Percentiles rank a stretch among this genome's conserved stretches.
phyloP scores from a whole-genome alignment of 1,140 invertebrate genomes.

The Periplaneta americana region DNA sequence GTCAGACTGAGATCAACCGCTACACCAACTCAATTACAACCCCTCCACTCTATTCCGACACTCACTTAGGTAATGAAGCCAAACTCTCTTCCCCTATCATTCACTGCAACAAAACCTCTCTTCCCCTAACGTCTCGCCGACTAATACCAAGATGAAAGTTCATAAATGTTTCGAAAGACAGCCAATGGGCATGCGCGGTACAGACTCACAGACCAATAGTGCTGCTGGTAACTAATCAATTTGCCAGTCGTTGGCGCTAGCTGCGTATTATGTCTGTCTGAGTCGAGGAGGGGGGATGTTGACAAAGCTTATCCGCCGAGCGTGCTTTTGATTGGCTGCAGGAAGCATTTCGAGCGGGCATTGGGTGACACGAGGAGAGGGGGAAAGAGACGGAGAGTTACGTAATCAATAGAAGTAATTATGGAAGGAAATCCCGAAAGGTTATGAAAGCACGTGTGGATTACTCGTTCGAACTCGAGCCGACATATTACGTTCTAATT shows the following conservation, averaged over 20 bases:
- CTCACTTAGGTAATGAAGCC: constrained; percentile 17
- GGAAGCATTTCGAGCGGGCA: constrained; percentile 6
- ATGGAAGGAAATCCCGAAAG: background rate
- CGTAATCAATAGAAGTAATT: background rate
- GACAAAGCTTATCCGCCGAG: constrained; percentile 10
- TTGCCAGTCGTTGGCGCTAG: background rate
- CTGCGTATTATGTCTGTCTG: background rate
- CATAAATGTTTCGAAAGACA: background rate
- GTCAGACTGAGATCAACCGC: background rate
- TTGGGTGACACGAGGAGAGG: background rate
- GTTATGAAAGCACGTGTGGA: background rate
- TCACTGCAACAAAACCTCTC: constrained; percentile 3
- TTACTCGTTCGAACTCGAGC: background rate
- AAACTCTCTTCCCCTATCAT: constrained; percentile 13
- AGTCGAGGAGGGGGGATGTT: background rate
- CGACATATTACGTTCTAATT: background rate
- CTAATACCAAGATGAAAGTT: constrained; percentile 3
- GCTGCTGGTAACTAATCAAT: background rate
- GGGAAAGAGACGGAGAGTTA: background rate
- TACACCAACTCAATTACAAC: constrained; percentile 7
- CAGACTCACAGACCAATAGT: constrained; percentile 1
- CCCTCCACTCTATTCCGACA: background rate
- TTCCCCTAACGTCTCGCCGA: background rate
- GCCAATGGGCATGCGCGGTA: constrained; percentile 1
- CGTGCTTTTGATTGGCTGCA: constrained; percentile 12